Percentiles rank a stretch among this genome's conserved stretches.
phyloP scores from a whole-genome alignment of 2,113 vertebrate species.

The Lathamus discolor region DNA sequence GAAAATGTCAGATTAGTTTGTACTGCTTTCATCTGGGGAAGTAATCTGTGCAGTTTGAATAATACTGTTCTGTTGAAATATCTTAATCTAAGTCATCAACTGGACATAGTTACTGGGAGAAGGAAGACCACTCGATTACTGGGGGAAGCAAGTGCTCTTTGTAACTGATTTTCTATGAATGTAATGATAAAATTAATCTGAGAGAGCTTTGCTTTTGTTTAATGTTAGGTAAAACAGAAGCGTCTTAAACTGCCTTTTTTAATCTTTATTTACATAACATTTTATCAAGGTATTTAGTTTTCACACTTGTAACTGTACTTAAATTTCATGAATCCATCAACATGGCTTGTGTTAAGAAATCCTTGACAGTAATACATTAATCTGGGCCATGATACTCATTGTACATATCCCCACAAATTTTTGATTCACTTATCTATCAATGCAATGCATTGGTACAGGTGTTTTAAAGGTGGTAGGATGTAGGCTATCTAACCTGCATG shows the following conservation, averaged over 20 bases:
- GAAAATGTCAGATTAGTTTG: neutral
- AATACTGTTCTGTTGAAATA: neutral
- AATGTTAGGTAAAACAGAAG: neutral
- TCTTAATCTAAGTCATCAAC: accelerated
- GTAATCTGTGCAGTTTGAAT: neutral
- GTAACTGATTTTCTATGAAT: neutral
- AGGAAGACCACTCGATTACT: neutral
- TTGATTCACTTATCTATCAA: neutral
- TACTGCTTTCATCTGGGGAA: neutral
- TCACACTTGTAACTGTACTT: neutral
- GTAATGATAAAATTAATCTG: neutral
- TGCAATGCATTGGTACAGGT: neutral
- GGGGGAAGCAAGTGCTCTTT: neutral
- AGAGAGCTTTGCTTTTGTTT: neutral
- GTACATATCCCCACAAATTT: neutral
- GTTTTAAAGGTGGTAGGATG: neutral
- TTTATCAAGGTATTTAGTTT: neutral
- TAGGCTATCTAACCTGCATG: neutral
- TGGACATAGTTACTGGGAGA: neutral
- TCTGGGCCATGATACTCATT: neutral
- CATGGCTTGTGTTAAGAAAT: neutral
- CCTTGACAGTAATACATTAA: neutral
- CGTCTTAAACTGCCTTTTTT: neutral
- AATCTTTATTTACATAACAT: neutral
- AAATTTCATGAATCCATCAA: neutral